A percentile compares a stretch with the other conserved stretches of the same genome.
Conservation (phyloP, 2,888 invertebrate genomes). For the Melinaea marsaeus region DNA sequence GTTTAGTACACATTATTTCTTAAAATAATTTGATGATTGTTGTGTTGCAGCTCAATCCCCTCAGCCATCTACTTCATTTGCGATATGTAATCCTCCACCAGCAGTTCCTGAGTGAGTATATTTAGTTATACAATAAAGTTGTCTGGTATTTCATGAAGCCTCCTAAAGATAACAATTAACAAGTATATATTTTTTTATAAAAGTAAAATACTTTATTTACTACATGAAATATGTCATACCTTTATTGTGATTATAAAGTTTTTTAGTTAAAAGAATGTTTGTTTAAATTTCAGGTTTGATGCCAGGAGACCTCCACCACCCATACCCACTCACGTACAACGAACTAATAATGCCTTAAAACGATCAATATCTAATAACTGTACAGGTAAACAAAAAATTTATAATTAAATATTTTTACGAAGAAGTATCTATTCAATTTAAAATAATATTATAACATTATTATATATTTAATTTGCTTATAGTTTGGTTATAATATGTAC, state of each 20-base stretch:
- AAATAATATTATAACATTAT: too few relatives aligned
- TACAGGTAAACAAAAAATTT: conserved; percentile 39
- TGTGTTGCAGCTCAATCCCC: conserved; percentile 7
- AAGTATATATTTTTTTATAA: too few relatives aligned
- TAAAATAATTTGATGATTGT: too few relatives aligned
- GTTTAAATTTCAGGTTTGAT: conserved; percentile 48
- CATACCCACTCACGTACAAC: conserved; percentile 33
- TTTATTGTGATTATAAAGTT: conserved; percentile 11
- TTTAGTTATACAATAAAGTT: background rate
- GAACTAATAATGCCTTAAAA: conserved; percentile 38
- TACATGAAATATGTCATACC: too few relatives aligned
- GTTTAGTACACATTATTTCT: background rate
- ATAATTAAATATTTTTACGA: conserved; percentile 3
- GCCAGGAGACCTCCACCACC: conserved; percentile 57
- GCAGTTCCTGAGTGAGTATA: conserved; percentile 14
- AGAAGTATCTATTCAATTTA: conserved; percentile 3
- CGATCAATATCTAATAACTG: conserved; percentile 32
- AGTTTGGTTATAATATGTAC: conserved; percentile 8
- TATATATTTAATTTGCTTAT: conserved; percentile 4
- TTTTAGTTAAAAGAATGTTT: conserved; percentile 7
- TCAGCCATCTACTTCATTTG: conserved; percentile 1
- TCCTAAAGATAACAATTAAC: too few relatives aligned
- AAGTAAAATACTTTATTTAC: too few relatives aligned
- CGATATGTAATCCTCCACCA: conserved; percentile 6
- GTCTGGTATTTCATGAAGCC: too few relatives aligned